These are phyloP conservation scores for Pedionomus torquatus DNA, from an alignment of 2,113 vertebrate species.

Conservation along the genomic window DNA sequence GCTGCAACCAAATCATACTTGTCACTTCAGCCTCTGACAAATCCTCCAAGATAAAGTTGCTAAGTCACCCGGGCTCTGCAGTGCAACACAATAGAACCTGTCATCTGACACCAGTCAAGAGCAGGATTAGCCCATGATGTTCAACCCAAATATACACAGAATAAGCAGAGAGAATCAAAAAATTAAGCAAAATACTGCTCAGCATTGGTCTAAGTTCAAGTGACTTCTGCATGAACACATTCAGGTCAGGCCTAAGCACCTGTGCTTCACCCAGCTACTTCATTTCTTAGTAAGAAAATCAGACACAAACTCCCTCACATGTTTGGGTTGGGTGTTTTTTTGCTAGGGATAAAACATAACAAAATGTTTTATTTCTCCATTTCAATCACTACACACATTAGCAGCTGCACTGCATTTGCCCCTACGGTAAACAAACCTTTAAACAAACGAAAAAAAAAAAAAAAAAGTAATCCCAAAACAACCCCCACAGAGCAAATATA, in stretches of 20 bases:
- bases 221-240: not conserved
- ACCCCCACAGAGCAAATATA: not conserved
- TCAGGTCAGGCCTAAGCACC: not conserved
- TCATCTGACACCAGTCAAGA: not conserved
- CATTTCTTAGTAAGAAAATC: not conserved
- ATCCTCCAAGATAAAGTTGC: slow-evolving; percentile 28
- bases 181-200: not conserved
- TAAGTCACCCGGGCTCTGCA: slow-evolving; percentile 7
- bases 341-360: not conserved
- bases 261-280: not conserved
- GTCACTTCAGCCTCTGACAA: slow-evolving; percentile 23
- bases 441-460: not conserved
- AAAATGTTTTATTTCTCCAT: not conserved
- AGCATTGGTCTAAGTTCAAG: not conserved
- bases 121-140: not conserved
- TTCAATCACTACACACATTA: not conserved
- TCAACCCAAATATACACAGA: not conserved
- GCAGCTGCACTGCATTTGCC: not conserved
- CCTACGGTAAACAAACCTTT: not conserved
- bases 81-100: not conserved
- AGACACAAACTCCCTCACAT: not conserved
- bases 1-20: not conserved
- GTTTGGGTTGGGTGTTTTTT: not conserved
- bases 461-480: not conserved
- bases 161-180: not conserved